These are phyloP conservation scores for Carassius carassius DNA, from an alignment of 2,113 vertebrate genomes.

Conservation along the genomic window DNA sequence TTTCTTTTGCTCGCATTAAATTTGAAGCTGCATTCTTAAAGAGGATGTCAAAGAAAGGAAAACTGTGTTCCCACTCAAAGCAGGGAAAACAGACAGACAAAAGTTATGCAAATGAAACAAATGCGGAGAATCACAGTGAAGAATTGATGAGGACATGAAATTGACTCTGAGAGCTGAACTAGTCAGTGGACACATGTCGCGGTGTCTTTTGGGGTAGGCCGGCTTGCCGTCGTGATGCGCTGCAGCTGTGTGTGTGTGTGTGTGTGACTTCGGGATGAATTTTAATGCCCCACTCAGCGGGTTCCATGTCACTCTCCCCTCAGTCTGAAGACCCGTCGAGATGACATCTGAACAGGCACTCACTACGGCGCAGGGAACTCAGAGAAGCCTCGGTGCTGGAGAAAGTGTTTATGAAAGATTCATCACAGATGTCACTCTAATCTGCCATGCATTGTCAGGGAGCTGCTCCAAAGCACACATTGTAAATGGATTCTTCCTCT, in stretches of 20 bases:
- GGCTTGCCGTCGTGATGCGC: slow-evolving; percentile 33
- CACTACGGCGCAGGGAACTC: slow-evolving; percentile 42
- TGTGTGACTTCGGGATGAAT: slow-evolving; percentile 85
- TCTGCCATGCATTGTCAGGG: slow-evolving; percentile 88
- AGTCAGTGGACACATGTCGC: slow-evolving; percentile 71
- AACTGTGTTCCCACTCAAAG: slow-evolving; percentile 59
- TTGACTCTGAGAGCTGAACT: slow-evolving; percentile 67
- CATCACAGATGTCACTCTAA: slow-evolving; percentile 97
- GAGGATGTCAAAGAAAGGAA: slow-evolving; percentile 61
- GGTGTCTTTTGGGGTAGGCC: slow-evolving; percentile 74
- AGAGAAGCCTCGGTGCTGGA: slow-evolving; percentile 74
- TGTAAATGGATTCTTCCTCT: slow-evolving; percentile 97
- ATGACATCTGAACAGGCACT: slow-evolving; percentile 90
- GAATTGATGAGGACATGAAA: slow-evolving; percentile 82
- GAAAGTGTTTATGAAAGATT: slow-evolving; percentile 98
- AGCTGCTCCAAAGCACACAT: slow-evolving; percentile 92
- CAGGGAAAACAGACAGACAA: slow-evolving; percentile 55
- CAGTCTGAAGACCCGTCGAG: slow-evolving; percentile 74
- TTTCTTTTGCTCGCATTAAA: slow-evolving; percentile 66
- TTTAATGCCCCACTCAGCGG: slow-evolving; percentile 90
- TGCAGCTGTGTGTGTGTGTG: slow-evolving; percentile 36
- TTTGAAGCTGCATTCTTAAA: slow-evolving; percentile 70
- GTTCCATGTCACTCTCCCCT: slow-evolving; percentile 77
- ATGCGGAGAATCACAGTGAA: slow-evolving; percentile 78
- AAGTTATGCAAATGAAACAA: slow-evolving; percentile 76